Conservation (phyloP, 2,888 invertebrate genomes). For the Pristionchus entomophagus region DNA sequence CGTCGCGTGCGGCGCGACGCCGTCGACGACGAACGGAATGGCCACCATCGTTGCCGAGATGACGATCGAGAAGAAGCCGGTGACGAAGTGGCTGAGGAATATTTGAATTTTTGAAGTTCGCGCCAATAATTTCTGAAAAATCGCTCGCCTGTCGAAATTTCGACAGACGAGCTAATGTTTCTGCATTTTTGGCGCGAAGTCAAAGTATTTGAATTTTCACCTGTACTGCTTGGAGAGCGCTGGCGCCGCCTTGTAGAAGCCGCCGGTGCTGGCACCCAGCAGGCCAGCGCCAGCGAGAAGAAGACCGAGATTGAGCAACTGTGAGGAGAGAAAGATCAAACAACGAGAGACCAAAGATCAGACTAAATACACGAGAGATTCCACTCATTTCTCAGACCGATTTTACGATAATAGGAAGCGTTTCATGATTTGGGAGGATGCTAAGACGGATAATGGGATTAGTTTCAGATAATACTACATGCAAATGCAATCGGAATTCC, state of each 20-base stretch:
- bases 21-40: slow-evolving; percentile 68
- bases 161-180: not conserved
- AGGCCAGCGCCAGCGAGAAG: slow-evolving; percentile 61
- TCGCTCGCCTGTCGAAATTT: not conserved
- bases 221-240: slow-evolving; percentile 72
- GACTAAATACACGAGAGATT: not conserved
- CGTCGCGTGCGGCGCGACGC: slow-evolving; percentile 65
- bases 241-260: slow-evolving; percentile 73
- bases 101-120: not conserved
- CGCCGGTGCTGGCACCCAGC: slow-evolving; percentile 71
- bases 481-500: too few species aligned
- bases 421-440: too few species aligned
- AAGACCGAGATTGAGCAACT: slow-evolving; percentile 58
- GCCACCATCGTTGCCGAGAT: slow-evolving; percentile 71
- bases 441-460: too few species aligned
- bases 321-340: too few species aligned
- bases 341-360: not conserved
- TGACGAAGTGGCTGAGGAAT: slow-evolving; percentile 69
- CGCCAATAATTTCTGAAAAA: not conserved
- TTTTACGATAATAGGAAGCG: too few species aligned
- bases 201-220: slow-evolving; percentile 19
- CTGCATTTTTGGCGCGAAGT: not conserved
- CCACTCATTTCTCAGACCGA: too few species aligned
- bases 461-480: too few species aligned
- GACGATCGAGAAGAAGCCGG: slow-evolving; percentile 73